These are phyloP conservation scores for Choloepus didactylus DNA, from an alignment of 2,797 vertebrate genomes.

Conservation along the genomic window DNA sequence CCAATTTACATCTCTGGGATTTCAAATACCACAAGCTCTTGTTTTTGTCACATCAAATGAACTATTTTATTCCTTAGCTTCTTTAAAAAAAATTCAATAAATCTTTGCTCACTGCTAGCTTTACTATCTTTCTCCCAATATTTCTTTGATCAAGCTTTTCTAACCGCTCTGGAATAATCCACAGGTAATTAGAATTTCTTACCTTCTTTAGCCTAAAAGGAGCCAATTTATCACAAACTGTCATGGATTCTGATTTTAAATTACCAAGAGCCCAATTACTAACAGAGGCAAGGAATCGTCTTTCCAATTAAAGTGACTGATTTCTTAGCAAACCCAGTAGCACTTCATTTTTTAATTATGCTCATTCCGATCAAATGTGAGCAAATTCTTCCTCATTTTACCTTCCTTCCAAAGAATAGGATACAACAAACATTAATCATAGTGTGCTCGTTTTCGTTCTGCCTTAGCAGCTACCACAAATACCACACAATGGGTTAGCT, in stretches of 20 bases:
- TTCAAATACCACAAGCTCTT: conserved; percentile 76
- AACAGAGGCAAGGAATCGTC: conserved; percentile 74
- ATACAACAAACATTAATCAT: conserved; percentile 81
- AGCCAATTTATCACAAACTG: conserved; percentile 84
- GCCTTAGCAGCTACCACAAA: too few species aligned
- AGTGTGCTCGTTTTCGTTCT: neutral
- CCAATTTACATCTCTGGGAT: conserved; percentile 63
- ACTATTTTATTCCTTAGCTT: conserved; percentile 74
- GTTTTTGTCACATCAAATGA: conserved; percentile 75
- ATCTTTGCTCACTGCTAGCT: conserved; percentile 72
- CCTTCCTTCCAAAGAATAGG: conserved; percentile 75
- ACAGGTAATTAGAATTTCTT: conserved; percentile 83
- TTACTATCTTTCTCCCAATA: conserved; percentile 64
- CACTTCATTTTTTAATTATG: conserved; percentile 85
- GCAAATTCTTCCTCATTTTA: conserved; percentile 79
- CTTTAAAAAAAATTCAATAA: conserved; percentile 73
- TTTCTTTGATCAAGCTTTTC: conserved; percentile 81
- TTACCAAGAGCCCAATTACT: conserved; percentile 85
- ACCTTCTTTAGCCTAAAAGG: conserved; percentile 83
- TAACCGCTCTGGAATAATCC: conserved; percentile 82
- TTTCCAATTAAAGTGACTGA: conserved; percentile 88
- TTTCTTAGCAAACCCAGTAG: conserved; percentile 83
- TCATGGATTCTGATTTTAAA: conserved; percentile 85
- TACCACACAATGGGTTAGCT: too few species aligned
- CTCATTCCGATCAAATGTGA: conserved; percentile 80